Evolutionary conservation across 2,113 vertebrate genomes (phyloP).

Genomic region (Sinocyclocheilus maitianheensis): DNA sequence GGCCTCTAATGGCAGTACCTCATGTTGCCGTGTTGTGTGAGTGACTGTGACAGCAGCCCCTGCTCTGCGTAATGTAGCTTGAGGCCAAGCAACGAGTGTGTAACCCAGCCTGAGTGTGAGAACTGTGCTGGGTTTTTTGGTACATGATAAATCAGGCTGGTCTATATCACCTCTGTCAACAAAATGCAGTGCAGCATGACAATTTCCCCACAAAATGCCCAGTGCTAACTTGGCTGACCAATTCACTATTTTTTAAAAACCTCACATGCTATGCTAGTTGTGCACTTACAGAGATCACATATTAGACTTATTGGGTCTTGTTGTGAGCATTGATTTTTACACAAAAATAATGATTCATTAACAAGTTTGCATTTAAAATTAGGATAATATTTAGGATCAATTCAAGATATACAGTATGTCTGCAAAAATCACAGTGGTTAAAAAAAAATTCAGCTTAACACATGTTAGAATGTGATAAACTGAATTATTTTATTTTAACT

Average conservation of each 20-base stretch:
- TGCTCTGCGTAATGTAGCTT: constrained; percentile 15
- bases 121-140: constrained; percentile 27
- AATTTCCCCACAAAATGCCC: background rate
- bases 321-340: background rate
- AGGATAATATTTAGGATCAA: background rate
- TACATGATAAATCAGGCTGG: constrained; percentile 36
- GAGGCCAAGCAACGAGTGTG: constrained; percentile 6
- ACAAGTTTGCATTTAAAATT: background rate
- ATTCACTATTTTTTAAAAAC: background rate
- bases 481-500: no score
- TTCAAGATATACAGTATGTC: background rate
- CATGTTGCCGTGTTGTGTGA: constrained; percentile 32
- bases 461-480: no score
- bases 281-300: background rate
- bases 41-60: constrained; percentile 44
- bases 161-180: constrained; percentile 34
- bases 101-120: background rate
- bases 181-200: background rate
- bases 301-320: background rate
- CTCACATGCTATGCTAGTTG: background rate
- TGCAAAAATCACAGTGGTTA: background rate
- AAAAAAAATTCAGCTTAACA: background rate
- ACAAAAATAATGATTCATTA: background rate
- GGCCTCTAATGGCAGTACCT: constrained; percentile 34
- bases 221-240: background rate